Base-by-base conservation (phyloP, 2,113 vertebrate genomes). In the Glaucidium brasilianum region DNA sequence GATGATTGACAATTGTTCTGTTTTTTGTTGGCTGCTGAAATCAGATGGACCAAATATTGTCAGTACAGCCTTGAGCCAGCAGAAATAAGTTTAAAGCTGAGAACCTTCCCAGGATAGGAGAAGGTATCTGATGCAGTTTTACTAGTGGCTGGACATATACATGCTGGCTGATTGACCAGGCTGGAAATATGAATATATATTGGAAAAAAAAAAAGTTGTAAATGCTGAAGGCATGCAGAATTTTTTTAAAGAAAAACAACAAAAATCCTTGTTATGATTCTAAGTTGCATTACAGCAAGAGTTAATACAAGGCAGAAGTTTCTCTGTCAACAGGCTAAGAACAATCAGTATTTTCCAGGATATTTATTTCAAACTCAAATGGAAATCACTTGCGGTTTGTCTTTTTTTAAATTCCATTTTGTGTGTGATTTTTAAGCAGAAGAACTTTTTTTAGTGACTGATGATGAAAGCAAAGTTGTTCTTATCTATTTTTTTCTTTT, bases 1-100 rank as follows among this genome's bases (percentile, higher is more conserved):
- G 8, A 32, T 73, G 55, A 34, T 5, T 60, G 32, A n/a, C 7
- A 45, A 4, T 14, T 22, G 1, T 11, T 12, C 4, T 0, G 2
- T 16, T 67, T 58, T 79, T 75, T 39, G 12, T 43, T 79, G 37
- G 26, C 4, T 2, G 2, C 41, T 86, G 67, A 63, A 74, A 22
- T 69, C 3, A 25, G 77, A 63, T 25, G 15, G 43, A 41, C 13
- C 11, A 59, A 73, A 63, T 39, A 35, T 10, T 76, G 32, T 43
- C 19, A 39, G 18, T 26, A 62, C n/a, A 73, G 23, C 7, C 11
- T 69, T 63, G 39, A 88, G 15, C 35, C 56, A 26, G 25, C 11
- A 90, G 12, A 62, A 78, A 15, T 11, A 58, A 53, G 1, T 37
- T 47, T 63, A 47, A 88, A 92, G 37, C 41, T 53, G 30, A 86